phyloP scores from a whole-genome alignment of 2,113 vertebrate species.

The Actinemys pallida region DNA sequence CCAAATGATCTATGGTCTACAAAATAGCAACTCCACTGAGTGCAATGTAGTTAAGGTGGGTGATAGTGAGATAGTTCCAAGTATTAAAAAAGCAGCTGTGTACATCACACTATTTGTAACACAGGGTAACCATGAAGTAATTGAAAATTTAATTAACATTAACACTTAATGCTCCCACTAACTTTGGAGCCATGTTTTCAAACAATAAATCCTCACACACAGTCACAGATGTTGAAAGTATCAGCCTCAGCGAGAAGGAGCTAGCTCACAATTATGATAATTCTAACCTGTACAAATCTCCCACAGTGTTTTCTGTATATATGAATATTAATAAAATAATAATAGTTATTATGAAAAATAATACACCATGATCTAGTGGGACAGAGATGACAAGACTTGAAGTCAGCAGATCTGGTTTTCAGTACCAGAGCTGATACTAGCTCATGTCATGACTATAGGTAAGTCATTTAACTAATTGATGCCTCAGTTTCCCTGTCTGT shows the following conservation, averaged over 20 bases:
- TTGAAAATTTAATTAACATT: background rate
- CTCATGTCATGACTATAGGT: background rate
- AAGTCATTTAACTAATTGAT: background rate
- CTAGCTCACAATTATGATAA: background rate
- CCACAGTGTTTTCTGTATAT: background rate
- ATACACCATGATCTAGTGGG: background rate
- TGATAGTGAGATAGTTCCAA: accelerated
- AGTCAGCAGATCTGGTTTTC: background rate
- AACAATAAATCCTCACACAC: background rate
- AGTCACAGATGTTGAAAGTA: background rate
- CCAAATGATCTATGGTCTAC: background rate
- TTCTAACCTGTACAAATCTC: background rate
- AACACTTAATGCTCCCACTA: background rate
- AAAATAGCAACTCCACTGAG: background rate
- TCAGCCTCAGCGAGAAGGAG: background rate
- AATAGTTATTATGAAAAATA: background rate
- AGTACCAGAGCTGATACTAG: background rate
- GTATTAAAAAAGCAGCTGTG: background rate
- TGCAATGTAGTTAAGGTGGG: background rate
- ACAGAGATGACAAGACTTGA: background rate
- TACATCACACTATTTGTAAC: background rate
- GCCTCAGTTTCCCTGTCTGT: background rate
- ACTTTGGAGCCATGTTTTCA: background rate
- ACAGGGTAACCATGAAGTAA: background rate
- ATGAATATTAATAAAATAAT: background rate